phyloP scores from a whole-genome alignment of 2,888 invertebrate species.

The Petrolisthes cinctipes region DNA sequence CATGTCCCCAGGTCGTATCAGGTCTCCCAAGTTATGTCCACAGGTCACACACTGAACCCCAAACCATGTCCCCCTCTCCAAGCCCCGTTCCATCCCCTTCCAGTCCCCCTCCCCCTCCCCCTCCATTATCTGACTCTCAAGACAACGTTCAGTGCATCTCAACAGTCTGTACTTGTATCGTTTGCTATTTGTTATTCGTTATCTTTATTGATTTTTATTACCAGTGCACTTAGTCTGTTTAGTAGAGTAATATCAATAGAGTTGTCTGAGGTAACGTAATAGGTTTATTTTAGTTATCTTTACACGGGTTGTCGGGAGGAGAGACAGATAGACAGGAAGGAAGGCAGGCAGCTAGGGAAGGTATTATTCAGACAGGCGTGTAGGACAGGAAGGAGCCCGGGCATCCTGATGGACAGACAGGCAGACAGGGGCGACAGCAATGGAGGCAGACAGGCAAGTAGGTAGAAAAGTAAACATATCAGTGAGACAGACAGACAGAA shows the following conservation, averaged over 20 bases:
- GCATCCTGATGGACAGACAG: not conserved
- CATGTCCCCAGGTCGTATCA: no score
- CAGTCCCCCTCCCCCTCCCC: not conserved
- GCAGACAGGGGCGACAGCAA: not conserved
- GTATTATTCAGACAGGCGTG: not conserved
- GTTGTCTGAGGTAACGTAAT: not conserved
- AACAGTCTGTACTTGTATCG: no score
- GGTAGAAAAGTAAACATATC: not conserved
- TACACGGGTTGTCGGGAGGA: not conserved
- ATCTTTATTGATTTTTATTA: no score
- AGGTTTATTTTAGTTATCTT: not conserved
- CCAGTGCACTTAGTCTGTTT: not conserved
- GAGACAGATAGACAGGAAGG: slow-evolving; percentile 2
- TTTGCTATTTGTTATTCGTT: no score
- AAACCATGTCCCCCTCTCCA: not conserved
- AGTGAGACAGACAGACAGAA: not conserved
- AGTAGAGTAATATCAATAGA: not conserved
- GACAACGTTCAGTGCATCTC: no score
- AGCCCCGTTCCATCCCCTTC: not conserved
- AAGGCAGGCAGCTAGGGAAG: not conserved
- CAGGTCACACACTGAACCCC: not conserved
- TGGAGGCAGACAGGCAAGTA: not conserved
- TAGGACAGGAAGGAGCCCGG: not conserved
- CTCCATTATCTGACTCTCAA: no score
- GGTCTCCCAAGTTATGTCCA: not conserved